phyloP scores from a whole-genome alignment of 2,888 invertebrate genomes.

The Helobdella robusta region DNA sequence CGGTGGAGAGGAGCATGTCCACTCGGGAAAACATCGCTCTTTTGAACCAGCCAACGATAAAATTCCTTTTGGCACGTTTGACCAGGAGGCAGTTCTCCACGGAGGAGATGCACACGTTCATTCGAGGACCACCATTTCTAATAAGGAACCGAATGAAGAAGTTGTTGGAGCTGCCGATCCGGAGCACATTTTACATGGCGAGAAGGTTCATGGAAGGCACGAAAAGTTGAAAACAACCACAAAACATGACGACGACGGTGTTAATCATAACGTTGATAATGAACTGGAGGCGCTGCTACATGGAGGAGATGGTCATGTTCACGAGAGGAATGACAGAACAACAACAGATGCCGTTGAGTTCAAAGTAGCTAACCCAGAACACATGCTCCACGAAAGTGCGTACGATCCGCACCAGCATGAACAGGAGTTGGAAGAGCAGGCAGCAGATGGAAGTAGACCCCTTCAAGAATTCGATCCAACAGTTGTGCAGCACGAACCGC shows the following conservation, averaged over 20 bases:
- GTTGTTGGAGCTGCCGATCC: constrained; percentile 3
- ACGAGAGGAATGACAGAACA: neutral
- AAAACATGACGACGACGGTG: neutral
- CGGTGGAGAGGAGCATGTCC: neutral
- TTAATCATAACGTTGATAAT: neutral
- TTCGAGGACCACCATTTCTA: neutral
- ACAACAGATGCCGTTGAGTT: too few relatives aligned
- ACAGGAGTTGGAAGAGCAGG: too few relatives aligned
- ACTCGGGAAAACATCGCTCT: constrained; percentile 12
- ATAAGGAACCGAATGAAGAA: neutral
- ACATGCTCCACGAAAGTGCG: too few relatives aligned
- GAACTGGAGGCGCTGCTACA: neutral
- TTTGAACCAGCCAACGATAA: neutral
- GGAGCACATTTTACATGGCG: neutral
- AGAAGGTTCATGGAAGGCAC: neutral
- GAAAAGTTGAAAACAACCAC: neutral
- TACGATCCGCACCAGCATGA: too few relatives aligned
- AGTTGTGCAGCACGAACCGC: too few relatives aligned
- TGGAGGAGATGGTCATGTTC: constrained; percentile 7
- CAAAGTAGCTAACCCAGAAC: too few relatives aligned
- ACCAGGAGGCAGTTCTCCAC: too few relatives aligned
- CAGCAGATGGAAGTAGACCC: too few relatives aligned
- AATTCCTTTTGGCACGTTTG: too few relatives aligned
- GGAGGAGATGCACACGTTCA: too few relatives aligned
- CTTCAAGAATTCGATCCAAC: too few relatives aligned